phyloP scores from a whole-genome alignment of 1,140 invertebrate species.

The Aphelenchoides besseyi region DNA sequence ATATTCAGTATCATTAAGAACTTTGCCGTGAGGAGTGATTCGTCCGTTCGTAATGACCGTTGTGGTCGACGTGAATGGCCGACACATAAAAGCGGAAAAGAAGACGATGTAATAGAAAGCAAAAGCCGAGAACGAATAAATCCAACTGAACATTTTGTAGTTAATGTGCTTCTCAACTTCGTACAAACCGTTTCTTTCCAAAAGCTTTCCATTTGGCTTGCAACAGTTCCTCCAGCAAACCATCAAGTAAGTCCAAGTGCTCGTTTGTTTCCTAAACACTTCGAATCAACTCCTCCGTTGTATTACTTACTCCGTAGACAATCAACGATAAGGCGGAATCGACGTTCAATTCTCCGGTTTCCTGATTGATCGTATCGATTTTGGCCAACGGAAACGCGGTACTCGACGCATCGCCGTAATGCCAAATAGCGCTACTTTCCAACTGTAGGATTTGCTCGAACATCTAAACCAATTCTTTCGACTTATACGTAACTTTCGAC shows the following conservation, averaged over 20 bases:
- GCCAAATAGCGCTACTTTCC: conserved; percentile 65
- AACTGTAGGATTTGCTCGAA: conserved; percentile 69
- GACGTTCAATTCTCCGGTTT: conserved; percentile 84
- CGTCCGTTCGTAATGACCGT: background rate
- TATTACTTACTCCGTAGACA: conserved; percentile 81
- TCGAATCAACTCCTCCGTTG: background rate
- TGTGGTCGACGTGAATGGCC: conserved; percentile 56
- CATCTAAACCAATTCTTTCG: conserved; percentile 73
- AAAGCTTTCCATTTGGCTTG: conserved; percentile 86
- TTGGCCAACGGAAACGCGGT: conserved; percentile 80
- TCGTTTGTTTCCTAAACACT: conserved; percentile 78
- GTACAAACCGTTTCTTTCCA: background rate
- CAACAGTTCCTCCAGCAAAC: conserved; percentile 84
- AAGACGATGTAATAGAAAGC: conserved; percentile 53
- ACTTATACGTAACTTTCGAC: background rate
- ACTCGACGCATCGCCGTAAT: conserved; percentile 80
- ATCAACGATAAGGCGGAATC: conserved; percentile 92
- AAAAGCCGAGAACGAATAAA: conserved; percentile 52
- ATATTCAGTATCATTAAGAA: background rate
- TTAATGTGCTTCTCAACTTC: background rate
- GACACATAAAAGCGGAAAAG: conserved; percentile 53
- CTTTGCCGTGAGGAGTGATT: background rate
- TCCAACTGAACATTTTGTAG: conserved; percentile 40
- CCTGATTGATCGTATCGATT: conserved; percentile 89
- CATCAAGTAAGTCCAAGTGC: conserved; percentile 91